A percentile compares a stretch with the other conserved stretches of the same genome.
phyloP scores from a whole-genome alignment of 92 coral and sea anemone species.

The Zoanthus gigantus region DNA sequence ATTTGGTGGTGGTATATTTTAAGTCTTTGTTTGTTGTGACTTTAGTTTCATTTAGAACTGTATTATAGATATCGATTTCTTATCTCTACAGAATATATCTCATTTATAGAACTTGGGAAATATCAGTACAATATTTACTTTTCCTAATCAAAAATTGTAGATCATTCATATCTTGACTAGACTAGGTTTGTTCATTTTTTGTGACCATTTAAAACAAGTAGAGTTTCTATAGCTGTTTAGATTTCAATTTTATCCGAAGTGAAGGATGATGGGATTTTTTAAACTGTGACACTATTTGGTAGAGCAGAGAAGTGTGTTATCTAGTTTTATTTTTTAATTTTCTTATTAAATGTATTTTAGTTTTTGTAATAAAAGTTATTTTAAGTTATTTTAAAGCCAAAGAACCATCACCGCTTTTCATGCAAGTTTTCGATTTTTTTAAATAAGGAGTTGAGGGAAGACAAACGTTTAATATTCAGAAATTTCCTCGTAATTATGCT shows the following conservation, averaged over 20 bases:
- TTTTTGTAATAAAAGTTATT: background rate
- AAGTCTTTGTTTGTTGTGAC: background rate
- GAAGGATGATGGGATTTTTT: too few relatives aligned
- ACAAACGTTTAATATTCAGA: background rate
- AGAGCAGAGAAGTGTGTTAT: background rate
- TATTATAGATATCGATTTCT: background rate
- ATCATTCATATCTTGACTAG: too few relatives aligned
- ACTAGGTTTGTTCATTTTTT: background rate
- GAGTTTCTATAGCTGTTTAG: background rate
- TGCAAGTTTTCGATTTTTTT: conserved; percentile 18
- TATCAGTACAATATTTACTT: background rate
- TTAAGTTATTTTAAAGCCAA: conserved; percentile 17
- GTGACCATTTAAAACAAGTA: background rate
- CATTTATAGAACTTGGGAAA: background rate
- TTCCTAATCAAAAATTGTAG: too few relatives aligned
- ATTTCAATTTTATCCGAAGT: background rate
- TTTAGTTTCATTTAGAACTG: background rate
- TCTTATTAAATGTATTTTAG: background rate
- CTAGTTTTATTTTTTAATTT: background rate
- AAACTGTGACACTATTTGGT: background rate
- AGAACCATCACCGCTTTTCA: background rate
- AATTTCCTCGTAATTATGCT: background rate
- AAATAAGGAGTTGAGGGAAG: background rate
- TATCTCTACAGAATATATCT: background rate
- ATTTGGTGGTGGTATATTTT: background rate